Base-by-base conservation (phyloP, 1,140 invertebrate genomes). In the Hypsibius dujardini region DNA sequence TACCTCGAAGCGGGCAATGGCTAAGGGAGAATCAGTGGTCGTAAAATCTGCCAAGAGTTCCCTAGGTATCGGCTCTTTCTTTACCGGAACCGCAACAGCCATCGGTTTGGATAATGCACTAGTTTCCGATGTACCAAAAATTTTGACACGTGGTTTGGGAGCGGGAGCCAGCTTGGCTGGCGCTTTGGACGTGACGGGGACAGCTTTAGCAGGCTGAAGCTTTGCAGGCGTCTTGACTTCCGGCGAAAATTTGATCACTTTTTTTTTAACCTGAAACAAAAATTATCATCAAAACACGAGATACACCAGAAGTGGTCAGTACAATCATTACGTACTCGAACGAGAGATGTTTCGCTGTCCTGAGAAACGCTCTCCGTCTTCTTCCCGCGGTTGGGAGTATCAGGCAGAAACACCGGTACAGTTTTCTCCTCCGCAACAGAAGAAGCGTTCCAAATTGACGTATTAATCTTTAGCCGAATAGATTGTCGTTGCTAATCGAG, bases 1-100 rank as follows among this genome's bases (percentile, higher is more conserved):
- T 56, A 56, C 50, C 50, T 56, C 50, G 7, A 56, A 56, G n/a
- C 50, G 50, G n/a, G 50, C 50, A 56, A 56, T n/a, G 50, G 50
- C 7, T n/a, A 56, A 56, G 50, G 50, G n/a, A 56, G 50, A 7
- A 12, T 7, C 50, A 56, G 50, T 12, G 7, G 7, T 56, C 50
- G n/a, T 56, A n/a, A 12, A 7, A 56, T 56, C n/a, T n/a, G n/a
- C 7, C 50, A 56, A n/a, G 7, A 56, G 7, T n/a, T 56, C 50
- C 7, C n/a, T n/a, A 56, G 50, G 7, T n/a, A 56, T 7, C n/a
- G 7, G 7, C 7, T 7, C n/a, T 56, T n/a, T n/a, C 7, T 56
- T 56, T 7, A 56, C 7, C 50, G 50, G 7, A 12, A 12, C 50
- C 50, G 50, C 50, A n/a, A 56, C 50, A 12, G n/a, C 7, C 50